Base-by-base conservation (phyloP, 2,888 invertebrate species). In the Clitarchus hookeri region DNA sequence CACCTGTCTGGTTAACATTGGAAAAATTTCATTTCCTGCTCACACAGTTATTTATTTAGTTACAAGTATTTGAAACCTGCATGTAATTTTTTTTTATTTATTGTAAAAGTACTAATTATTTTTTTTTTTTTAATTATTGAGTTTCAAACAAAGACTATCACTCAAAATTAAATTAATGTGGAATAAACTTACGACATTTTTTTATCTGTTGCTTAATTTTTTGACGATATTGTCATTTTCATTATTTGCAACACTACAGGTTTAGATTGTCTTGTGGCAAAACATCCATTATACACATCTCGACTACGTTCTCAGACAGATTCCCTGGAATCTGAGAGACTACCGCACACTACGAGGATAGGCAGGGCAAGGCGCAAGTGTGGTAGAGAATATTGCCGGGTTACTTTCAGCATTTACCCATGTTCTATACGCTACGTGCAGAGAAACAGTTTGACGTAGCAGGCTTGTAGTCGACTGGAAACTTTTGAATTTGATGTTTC, bases 241-340 rank as follows among this genome's bases (percentile, higher is more conserved):
- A 53, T 85, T 80, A 83, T 84, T 65, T 87, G 87, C 87, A 87
- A 87, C 86, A 27, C 87, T 87, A 87, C 87, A 83, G 78, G 80
- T 87, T 84, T 48, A 85, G 87, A 87, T 87, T 87, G 87, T 87
- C 87, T 86, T 87, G 85, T 85, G 87, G 87, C 87, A 87, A 87
- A 85, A 87, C 82, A 86, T 84, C 85, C 77, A 85, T 84, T 79
- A 53, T 65, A 65, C 65, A 65, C 16, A 1, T 65, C 65, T 65
- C 23, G 19, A 65, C 65, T 65, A 65, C 65, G 65, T 65, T 65
- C 65, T 65, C n/a, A 65, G 65, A 12, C 65, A 65, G 65, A 23
- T 19, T 65, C 65, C 65, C 65, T 65, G 23, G 65, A 23, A 65
- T 48, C 48, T 48, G 16, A 48, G 48, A n/a, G 8, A 23, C 65